These are phyloP conservation scores for Euschistus heros DNA, from an alignment of 1,140 invertebrate species.

Conservation along the genomic window DNA sequence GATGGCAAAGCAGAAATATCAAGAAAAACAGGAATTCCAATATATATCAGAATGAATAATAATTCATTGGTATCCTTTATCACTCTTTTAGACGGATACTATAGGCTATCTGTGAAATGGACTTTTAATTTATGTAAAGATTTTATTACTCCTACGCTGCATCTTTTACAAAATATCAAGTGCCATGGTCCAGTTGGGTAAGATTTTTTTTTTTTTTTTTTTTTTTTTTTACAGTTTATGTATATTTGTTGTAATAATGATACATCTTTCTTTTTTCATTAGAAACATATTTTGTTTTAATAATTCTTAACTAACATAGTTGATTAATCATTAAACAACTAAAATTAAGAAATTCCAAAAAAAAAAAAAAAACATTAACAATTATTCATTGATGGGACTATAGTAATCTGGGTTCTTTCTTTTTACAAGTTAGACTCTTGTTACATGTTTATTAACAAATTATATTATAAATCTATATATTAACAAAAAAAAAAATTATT, in stretches of 20 bases:
- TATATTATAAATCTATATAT: too few species aligned
- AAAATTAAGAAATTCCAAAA: too few species aligned
- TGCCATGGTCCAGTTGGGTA: conserved; percentile 83
- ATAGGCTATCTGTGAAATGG: conserved; percentile 77
- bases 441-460: too few species aligned
- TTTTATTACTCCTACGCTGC: conserved; percentile 61
- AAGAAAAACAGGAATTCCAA: conserved; percentile 62
- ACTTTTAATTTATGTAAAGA: conserved; percentile 78
- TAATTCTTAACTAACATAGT: too few species aligned
- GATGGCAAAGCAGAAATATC: conserved; percentile 63
- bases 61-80: conserved; percentile 64
- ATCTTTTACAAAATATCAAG: conserved; percentile 56
- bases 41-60: conserved; percentile 57
- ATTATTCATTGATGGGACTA: too few species aligned
- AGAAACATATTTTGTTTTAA: background rate
- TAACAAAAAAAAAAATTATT: too few species aligned
- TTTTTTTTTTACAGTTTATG: background rate
- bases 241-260: conserved; percentile 25
- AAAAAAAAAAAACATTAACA: too few species aligned
- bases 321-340: too few species aligned
- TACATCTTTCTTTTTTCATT: background rate
- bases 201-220: too few species aligned
- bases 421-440: too few species aligned
- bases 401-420: too few species aligned
- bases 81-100: conserved; percentile 75